Base-by-base conservation (phyloP, 92 coral and sea anemone genomes). In the Virgularia gustaviana region DNA sequence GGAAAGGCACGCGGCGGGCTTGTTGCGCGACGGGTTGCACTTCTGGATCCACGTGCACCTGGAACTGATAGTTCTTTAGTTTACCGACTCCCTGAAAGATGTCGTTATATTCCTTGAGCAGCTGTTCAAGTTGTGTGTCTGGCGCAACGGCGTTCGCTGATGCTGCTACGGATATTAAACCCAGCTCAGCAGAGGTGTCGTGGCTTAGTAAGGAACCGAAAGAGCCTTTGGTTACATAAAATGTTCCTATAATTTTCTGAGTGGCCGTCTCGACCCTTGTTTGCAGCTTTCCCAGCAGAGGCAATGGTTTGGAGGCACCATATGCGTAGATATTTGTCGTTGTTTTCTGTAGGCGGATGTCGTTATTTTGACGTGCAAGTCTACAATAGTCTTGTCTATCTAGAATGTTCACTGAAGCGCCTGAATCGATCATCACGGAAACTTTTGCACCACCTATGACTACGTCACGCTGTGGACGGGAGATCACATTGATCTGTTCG, bases 1-100 rank as follows among this genome's bases (percentile, higher is more conserved):
- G 81, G 24, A 76, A 76, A n/a, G 81, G 73, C 15, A 76, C 60
- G 33, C 81, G 70, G 13, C 71, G 71, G 13, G 71, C 71, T 25
- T 44, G 60, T 34, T 75, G 80, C 10, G 80, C 80, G 6, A 75
- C 72, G 9, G 80, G 80, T 37, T 63, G 44, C 2, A 77, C 58
- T 7, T 52, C 25, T 54, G 58, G 18, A 23, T 77, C 75, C 4
- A 77, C 30, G 18, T 65, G 57, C 19, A 77, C 39, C 34, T 77
- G 37, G 38, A 77, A 65, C 55, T 77, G 82, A 56, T 27, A 77
- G 42, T 77, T 57, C 36, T 65, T 77, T 18, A 65, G 59, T 20
- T 65, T 65, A 18, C 75, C 57, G 9, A 75, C 39, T 3, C 79
- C 70, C 6, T 45, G 41, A 20, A 58, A 75, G 3, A 61, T 60